Percentiles rank a stretch among this genome's conserved stretches.
Evolutionary conservation across 2,888 invertebrate species (phyloP).

Genomic region (Dicroscelio sp.): DNA sequence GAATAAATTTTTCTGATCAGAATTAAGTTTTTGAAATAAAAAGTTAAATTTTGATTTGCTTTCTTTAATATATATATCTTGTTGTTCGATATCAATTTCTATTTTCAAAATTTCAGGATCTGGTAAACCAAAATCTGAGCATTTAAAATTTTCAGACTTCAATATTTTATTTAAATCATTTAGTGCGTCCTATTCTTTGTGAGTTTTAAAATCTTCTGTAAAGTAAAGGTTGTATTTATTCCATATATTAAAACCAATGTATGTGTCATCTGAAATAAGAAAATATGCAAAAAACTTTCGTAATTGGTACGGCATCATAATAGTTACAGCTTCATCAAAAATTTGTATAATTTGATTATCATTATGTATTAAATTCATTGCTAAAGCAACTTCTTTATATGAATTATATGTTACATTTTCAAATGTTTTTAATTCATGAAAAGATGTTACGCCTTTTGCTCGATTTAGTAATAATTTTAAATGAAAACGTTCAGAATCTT

Average conservation of each 20-base stretch:
- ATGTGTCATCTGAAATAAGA: slow-evolving; percentile 1
- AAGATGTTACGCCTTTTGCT: no score
- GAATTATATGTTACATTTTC: no score
- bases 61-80: background rate
- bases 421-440: no score
- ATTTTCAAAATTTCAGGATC: background rate
- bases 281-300: no score
- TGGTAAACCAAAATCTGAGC: slow-evolving; percentile 30
- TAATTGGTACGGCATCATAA: no score
- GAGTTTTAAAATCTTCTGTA: slow-evolving; percentile 18
- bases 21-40: background rate
- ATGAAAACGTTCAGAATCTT: no score
- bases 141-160: slow-evolving; percentile 32
- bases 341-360: no score
- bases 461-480: no score
- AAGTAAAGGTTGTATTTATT: slow-evolving; percentile 13
- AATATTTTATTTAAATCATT: background rate
- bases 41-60: background rate
- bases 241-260: background rate
- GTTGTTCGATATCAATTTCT: background rate
- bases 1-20: slow-evolving; percentile 8
- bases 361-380: no score
- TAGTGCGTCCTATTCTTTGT: background rate
- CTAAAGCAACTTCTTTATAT: no score
- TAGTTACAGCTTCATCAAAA: no score